phyloP scores from a whole-genome alignment of 2,888 invertebrate genomes.

The Caenorhabditis sp. region DNA sequence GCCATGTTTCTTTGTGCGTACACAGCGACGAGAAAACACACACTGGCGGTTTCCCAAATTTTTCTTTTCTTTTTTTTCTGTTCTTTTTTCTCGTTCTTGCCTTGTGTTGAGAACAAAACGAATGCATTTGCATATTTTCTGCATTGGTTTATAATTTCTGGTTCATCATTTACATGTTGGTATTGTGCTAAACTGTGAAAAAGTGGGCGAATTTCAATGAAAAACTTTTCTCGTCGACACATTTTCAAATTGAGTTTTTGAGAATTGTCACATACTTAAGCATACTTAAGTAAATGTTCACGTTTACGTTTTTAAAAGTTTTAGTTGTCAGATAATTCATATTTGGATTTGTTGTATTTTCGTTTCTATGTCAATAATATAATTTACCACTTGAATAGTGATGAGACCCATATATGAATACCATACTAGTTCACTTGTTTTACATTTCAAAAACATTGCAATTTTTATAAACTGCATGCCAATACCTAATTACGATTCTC shows the following conservation, averaged over 20 bases:
- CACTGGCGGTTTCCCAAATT: neutral
- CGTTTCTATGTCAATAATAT: too few relatives aligned
- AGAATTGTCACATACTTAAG: too few relatives aligned
- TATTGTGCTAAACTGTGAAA: too few relatives aligned
- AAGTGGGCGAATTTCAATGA: neutral
- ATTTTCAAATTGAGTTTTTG: too few relatives aligned
- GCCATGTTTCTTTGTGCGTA: conserved; percentile 10
- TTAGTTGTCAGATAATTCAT: too few relatives aligned
- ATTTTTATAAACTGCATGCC: neutral
- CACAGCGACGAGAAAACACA: conserved; percentile 6
- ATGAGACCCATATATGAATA: neutral
- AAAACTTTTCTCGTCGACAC: too few relatives aligned
- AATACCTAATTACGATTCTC: neutral
- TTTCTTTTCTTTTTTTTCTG: neutral
- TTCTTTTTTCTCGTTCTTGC: neutral
- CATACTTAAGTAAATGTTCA: too few relatives aligned
- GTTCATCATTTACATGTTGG: neutral
- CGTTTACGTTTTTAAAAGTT: too few relatives aligned
- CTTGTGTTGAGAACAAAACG: neutral
- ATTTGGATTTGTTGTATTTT: too few relatives aligned
- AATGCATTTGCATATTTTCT: neutral
- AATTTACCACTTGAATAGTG: neutral
- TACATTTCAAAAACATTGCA: neutral
- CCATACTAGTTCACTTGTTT: neutral
- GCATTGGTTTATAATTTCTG: neutral